Evolutionary conservation across 2,888 invertebrate species (phyloP).

Genomic region (Tetragonisca angustula): DNA sequence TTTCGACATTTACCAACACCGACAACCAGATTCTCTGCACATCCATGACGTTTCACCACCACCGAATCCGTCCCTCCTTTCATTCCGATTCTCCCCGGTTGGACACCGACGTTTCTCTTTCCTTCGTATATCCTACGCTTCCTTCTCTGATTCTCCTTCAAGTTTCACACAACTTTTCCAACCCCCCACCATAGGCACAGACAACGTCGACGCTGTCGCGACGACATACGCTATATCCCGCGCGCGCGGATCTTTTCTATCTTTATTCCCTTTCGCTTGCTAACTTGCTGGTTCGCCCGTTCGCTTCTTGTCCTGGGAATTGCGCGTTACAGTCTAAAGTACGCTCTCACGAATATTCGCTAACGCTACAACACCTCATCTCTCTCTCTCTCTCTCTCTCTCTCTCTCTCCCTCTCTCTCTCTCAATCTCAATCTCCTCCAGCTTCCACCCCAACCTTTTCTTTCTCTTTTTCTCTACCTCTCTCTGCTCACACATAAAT

Average conservation of each 20-base stretch:
- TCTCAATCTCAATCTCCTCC: background rate
- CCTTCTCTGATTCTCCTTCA: conserved; percentile 70
- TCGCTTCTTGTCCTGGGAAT: conserved; percentile 56
- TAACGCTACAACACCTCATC: conserved; percentile 23
- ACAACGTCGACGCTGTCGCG: conserved; percentile 61
- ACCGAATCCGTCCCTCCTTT: conserved; percentile 62
- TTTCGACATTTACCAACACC: conserved; percentile 63
- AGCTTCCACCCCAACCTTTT: background rate
- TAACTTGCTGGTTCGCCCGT: conserved; percentile 26
- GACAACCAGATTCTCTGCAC: conserved; percentile 47
- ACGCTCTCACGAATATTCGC: conserved; percentile 46
- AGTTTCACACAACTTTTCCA: conserved; percentile 77
- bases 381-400: background rate
- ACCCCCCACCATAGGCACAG: conserved; percentile 41
- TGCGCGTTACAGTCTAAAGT: conserved; percentile 53
- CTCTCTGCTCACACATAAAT: conserved; percentile 7
- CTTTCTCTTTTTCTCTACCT: background rate
- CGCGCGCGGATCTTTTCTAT: conserved; percentile 52
- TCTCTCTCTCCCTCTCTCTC: background rate
- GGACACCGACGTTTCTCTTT: conserved; percentile 58
- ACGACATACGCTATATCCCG: conserved; percentile 64
- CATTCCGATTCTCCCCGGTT: conserved; percentile 66
- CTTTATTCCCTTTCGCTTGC: conserved; percentile 29
- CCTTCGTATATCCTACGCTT: conserved; percentile 48
- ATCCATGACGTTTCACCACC: conserved; percentile 53